phyloP scores from a whole-genome alignment of 2,113 vertebrate genomes.

The Myotis davidii region DNA sequence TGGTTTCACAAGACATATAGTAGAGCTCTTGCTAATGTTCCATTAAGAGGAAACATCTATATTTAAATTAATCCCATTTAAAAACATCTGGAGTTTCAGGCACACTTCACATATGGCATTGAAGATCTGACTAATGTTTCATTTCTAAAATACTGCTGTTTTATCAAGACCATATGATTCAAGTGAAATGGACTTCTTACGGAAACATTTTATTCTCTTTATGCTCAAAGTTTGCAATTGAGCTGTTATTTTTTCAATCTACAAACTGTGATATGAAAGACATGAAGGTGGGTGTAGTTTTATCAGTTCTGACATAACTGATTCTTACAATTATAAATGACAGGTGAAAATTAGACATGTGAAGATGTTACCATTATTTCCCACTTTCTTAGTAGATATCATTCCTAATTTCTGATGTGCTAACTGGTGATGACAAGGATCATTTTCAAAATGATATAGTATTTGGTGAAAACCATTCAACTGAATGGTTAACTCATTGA shows the following conservation, averaged over 20 bases:
- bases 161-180: neutral
- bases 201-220: neutral
- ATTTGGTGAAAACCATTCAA: neutral
- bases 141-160: neutral
- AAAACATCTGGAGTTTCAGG: neutral
- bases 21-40: neutral
- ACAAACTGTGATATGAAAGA: neutral
- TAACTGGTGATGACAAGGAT: neutral
- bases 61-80: neutral
- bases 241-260: neutral
- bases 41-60: neutral
- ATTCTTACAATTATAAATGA: neutral
- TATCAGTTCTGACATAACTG: neutral
- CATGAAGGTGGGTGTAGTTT: neutral
- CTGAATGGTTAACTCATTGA: neutral
- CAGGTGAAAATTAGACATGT: neutral
- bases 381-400: neutral
- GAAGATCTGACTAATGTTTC: neutral
- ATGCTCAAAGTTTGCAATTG: neutral
- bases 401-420: neutral
- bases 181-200: neutral
- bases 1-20: neutral
- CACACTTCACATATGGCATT: neutral
- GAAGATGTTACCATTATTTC: neutral
- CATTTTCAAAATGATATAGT: neutral